These are phyloP conservation scores for Tetrapedia diversipes DNA, from an alignment of 2,888 invertebrate species.

Conservation along the genomic window DNA sequence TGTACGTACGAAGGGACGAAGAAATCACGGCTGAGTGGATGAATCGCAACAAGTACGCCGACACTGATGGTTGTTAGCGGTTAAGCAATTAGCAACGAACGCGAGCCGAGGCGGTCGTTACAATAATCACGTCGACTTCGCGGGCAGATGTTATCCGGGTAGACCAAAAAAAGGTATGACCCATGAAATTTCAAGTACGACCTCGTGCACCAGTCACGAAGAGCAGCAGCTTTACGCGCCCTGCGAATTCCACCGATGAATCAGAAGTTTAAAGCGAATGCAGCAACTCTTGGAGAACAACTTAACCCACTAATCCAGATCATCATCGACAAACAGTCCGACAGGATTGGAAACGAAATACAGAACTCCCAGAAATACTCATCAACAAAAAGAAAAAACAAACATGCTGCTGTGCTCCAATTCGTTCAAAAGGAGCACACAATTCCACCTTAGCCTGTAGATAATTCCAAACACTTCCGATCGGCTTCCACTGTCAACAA, in stretches of 20 bases:
- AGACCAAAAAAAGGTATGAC: conserved; percentile 48
- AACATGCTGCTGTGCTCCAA: too few species aligned
- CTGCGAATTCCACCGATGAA: conserved; percentile 31
- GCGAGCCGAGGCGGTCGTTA: conserved; percentile 19
- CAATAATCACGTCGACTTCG: conserved; percentile 22
- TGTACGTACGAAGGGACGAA: too few species aligned
- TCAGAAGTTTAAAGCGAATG: conserved; percentile 1
- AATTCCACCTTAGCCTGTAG: too few species aligned
- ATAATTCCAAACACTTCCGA: too few species aligned
- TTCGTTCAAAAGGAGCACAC: too few species aligned
- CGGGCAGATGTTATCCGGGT: conserved; percentile 49
- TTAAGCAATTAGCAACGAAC: not conserved
- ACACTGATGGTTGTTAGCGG: not conserved
- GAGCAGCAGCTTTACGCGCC: conserved; percentile 19
- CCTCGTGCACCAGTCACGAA: conserved; percentile 56
- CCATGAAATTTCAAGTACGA: conserved; percentile 59
- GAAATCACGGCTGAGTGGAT: not conserved
- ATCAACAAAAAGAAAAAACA: not conserved
- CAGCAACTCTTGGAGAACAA: not conserved
- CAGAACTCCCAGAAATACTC: not conserved
- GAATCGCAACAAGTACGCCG: conserved; percentile 10
- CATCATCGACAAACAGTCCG: too few species aligned
- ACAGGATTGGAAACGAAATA: too few species aligned
- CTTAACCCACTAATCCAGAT: not conserved
- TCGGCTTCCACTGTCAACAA: too few species aligned